Percentiles rank a stretch among this genome's conserved stretches.
phyloP scores from a whole-genome alignment of 2,113 vertebrate species.

The Pteropus alecto region DNA sequence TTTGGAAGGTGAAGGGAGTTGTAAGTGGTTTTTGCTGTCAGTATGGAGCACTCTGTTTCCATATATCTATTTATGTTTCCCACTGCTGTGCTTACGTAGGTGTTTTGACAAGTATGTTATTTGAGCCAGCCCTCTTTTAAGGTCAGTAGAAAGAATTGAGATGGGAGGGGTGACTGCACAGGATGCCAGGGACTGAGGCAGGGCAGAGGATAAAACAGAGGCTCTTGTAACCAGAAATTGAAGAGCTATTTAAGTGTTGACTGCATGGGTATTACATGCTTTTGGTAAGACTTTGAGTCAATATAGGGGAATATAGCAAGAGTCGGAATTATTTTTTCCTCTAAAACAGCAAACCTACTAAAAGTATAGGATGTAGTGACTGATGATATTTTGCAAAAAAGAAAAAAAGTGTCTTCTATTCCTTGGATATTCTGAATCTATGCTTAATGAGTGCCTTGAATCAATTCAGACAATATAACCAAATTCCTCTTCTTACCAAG shows the following conservation, averaged over 20 bases:
- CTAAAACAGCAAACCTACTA: background rate
- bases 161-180: background rate
- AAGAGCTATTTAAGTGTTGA: slow-evolving; percentile 54
- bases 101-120: slow-evolving; percentile 67
- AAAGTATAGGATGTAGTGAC: background rate
- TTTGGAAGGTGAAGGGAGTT: background rate
- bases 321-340: slow-evolving; percentile 19
- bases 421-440: background rate
- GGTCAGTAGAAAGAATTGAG: slow-evolving; percentile 57
- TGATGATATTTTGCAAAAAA: background rate
- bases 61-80: slow-evolving; percentile 42
- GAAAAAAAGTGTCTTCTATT: background rate
- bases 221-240: background rate
- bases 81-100: slow-evolving; percentile 43
- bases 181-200: slow-evolving; percentile 54
- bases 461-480: background rate
- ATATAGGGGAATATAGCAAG: background rate
- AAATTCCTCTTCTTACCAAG: background rate
- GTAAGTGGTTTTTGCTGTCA: background rate
- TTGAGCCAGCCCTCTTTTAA: slow-evolving; percentile 52
- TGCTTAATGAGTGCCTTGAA: background rate
- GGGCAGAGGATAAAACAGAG: slow-evolving; percentile 22
- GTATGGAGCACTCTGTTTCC: slow-evolving; percentile 24
- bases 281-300: slow-evolving; percentile 48
- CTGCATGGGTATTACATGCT: slow-evolving; percentile 12